These are phyloP conservation scores for Pyrochroa serraticornis DNA, from an alignment of 2,888 invertebrate genomes.

Conservation along the genomic window DNA sequence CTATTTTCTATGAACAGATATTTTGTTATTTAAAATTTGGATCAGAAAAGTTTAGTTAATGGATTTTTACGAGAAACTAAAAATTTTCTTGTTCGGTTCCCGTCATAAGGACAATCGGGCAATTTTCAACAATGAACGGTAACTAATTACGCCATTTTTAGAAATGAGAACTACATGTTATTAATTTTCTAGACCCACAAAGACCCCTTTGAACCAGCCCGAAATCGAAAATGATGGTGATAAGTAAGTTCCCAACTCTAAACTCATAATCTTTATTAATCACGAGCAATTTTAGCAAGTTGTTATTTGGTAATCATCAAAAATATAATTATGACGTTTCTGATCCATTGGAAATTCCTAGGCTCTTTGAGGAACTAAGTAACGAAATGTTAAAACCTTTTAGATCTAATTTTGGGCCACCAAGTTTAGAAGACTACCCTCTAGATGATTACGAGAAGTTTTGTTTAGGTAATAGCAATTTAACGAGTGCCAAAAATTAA, in stretches of 20 bases:
- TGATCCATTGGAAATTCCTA: conserved; percentile 66
- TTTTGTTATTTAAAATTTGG: no score
- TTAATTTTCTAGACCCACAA: background rate
- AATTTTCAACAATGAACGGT: background rate
- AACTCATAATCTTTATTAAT: background rate
- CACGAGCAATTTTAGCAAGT: background rate
- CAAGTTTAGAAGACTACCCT: background rate
- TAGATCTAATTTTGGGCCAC: conserved; percentile 44
- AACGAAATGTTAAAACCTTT: conserved; percentile 63
- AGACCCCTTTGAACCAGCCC: background rate
- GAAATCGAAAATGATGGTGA: background rate
- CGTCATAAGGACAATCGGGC: background rate
- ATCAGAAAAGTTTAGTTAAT: conserved; percentile 8
- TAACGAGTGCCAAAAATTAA: no score
- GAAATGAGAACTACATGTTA: background rate
- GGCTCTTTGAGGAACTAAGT: conserved; percentile 67
- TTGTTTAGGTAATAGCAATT: no score
- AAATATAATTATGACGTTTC: conserved; percentile 59
- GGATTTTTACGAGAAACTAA: conserved; percentile 14
- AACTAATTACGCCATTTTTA: background rate
- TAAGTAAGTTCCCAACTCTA: background rate
- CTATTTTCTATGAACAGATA: no score
- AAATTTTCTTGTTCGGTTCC: conserved; percentile 9
- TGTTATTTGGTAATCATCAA: conserved; percentile 15
- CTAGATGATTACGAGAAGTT: background rate